Evolutionary conservation across 1,140 invertebrate species (phyloP).

Genomic region (Tetramorium simillimum): DNA sequence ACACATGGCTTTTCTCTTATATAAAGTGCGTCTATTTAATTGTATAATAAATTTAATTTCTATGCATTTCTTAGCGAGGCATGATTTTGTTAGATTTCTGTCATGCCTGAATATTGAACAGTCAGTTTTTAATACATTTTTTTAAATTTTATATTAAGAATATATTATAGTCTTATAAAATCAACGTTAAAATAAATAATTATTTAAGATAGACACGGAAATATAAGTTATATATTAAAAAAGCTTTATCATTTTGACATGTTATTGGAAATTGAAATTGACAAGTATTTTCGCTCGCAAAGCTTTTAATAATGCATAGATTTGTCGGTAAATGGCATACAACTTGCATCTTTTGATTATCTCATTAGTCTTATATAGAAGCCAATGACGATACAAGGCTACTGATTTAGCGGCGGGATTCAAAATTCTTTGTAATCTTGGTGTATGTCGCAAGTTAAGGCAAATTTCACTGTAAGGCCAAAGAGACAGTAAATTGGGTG

Average conservation of each 20-base stretch:
- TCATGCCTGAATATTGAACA: neutral
- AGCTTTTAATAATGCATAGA: slow-evolving; percentile 39
- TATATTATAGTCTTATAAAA: neutral
- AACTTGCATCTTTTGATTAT: slow-evolving; percentile 66
- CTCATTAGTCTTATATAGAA: slow-evolving; percentile 72
- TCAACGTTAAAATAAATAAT: neutral
- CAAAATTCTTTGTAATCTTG: slow-evolving; percentile 86
- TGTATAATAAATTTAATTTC: neutral
- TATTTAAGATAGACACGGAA: neutral
- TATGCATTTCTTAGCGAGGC: neutral
- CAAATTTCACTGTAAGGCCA: slow-evolving; percentile 84
- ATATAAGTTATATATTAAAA: neutral
- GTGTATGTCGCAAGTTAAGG: slow-evolving; percentile 78
- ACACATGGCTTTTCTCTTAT: neutral
- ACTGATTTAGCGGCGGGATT: slow-evolving; percentile 80
- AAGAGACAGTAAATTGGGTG: slow-evolving; percentile 83
- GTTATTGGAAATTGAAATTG: neutral
- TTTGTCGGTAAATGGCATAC: slow-evolving; percentile 68
- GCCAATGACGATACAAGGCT: slow-evolving; percentile 84
- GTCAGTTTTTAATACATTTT: neutral
- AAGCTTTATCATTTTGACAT: neutral
- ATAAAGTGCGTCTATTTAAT: neutral
- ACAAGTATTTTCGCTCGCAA: slow-evolving; percentile 19
- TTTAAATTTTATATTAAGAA: neutral
- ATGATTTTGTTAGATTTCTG: neutral